Percentiles rank a stretch among this genome's conserved stretches.
Evolutionary conservation across 2,113 vertebrate genomes (phyloP).

Genomic region (Lepisosteus oculatus): DNA sequence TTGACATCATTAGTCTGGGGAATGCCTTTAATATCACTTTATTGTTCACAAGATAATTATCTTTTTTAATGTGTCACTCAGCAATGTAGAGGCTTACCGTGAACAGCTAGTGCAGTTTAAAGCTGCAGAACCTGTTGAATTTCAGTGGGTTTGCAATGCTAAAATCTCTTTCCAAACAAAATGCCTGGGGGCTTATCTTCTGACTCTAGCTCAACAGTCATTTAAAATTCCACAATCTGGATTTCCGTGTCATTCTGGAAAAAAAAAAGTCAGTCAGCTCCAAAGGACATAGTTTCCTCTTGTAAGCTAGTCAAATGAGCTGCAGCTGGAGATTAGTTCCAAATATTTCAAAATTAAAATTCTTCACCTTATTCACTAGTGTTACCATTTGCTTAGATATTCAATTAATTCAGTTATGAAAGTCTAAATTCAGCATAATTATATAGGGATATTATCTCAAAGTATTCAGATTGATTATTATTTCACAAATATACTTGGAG

Average conservation of each 20-base stretch:
- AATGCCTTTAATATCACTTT: constrained; percentile 8
- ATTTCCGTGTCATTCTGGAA: not conserved
- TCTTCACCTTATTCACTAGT: too few species aligned
- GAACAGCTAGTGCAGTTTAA: constrained; percentile 1
- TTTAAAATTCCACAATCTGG: constrained; percentile 9
- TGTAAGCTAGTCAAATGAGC: not conserved
- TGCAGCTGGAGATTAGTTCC: not conserved
- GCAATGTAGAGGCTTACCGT: not conserved
- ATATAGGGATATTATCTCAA: too few species aligned
- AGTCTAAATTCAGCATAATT: too few species aligned
- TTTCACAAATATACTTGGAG: too few species aligned
- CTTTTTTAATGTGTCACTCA: constrained; percentile 11
- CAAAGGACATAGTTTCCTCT: not conserved
- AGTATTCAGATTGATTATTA: too few species aligned
- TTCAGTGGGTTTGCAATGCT: constrained; percentile 5
- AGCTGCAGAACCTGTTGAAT: not conserved
- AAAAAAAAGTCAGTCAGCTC: not conserved
- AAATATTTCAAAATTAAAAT: not conserved
- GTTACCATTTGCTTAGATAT: too few species aligned
- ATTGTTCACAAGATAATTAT: constrained; percentile 13
- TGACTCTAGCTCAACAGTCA: not conserved
- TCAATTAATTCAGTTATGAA: too few species aligned
- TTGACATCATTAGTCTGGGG: not conserved
- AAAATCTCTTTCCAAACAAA: not conserved
- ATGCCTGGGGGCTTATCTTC: not conserved